phyloP scores from a whole-genome alignment of 2,888 invertebrate species.

The Eilema caniola region DNA sequence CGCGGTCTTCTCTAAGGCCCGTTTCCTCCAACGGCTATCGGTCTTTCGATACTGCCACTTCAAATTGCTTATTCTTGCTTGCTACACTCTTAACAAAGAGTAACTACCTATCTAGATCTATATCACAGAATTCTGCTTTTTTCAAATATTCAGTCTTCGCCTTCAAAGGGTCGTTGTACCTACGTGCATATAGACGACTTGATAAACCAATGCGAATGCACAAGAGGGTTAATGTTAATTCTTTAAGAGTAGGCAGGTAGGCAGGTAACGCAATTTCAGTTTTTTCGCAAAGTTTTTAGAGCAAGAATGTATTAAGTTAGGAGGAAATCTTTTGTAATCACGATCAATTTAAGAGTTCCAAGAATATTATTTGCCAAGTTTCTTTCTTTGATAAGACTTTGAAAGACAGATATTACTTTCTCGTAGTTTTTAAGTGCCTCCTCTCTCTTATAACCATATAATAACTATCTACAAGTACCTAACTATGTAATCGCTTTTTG shows the following conservation, averaged over 20 bases:
- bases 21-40: no score
- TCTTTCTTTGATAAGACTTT: slow-evolving; percentile 6
- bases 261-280: not conserved
- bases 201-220: not conserved
- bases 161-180: no score
- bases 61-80: no score
- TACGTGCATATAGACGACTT: no score
- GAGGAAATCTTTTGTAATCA: slow-evolving; percentile 8
- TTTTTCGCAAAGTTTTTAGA: not conserved
- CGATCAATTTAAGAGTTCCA: slow-evolving; percentile 6
- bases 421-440: slow-evolving; percentile 5
- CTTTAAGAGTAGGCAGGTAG: not conserved
- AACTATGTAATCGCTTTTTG: no score
- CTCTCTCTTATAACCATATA: not conserved
- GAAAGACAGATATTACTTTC: slow-evolving; percentile 10
- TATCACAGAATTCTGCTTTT: no score
- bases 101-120: no score
- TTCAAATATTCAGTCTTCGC: no score
- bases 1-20: no score
- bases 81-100: no score
- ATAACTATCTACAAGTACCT: not conserved
- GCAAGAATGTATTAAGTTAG: not conserved
- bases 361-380: not conserved
- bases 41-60: no score
- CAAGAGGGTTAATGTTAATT: not conserved